A percentile compares a stretch with the other conserved stretches of the same genome.
phyloP scores from a whole-genome alignment of 2,888 invertebrate species.

The Pteria penguin region DNA sequence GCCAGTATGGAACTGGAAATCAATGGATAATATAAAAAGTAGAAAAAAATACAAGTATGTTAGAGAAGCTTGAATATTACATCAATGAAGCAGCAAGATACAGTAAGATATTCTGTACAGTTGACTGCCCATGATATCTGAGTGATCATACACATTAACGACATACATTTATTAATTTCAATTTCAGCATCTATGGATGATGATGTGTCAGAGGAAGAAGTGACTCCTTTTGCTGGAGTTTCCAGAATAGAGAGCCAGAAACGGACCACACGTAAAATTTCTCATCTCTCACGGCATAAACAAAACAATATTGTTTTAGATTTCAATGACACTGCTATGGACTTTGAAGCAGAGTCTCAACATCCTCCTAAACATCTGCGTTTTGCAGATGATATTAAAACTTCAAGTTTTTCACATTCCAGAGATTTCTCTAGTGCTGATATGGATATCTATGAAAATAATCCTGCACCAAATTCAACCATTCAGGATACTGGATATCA shows the following conservation, averaged over 20 bases:
- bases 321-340: slow-evolving; percentile 56
- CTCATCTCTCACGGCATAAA: slow-evolving; percentile 31
- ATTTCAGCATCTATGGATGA: slow-evolving; percentile 7
- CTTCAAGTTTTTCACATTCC: slow-evolving; percentile 54
- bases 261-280: slow-evolving; percentile 36
- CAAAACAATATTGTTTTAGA: slow-evolving; percentile 37
- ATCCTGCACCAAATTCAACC: slow-evolving; percentile 56
- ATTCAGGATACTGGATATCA: slow-evolving; percentile 78
- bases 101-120: too few relatives aligned
- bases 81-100: too few relatives aligned
- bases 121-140: too few relatives aligned
- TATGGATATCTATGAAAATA: slow-evolving; percentile 57
- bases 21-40: too few relatives aligned
- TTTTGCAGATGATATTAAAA: slow-evolving; percentile 55
- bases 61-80: too few relatives aligned
- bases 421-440: slow-evolving; percentile 57
- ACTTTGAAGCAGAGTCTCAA: slow-evolving; percentile 48
- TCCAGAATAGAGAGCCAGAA: slow-evolving; percentile 11
- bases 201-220: slow-evolving; percentile 26
- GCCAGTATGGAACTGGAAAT: too few relatives aligned
- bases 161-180: not conserved
- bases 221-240: slow-evolving; percentile 29
- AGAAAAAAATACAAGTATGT: too few relatives aligned
- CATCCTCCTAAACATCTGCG: slow-evolving; percentile 39
- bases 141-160: too few relatives aligned